These are phyloP conservation scores for Seira sanloemensis DNA, from an alignment of 2,888 invertebrate species.

Conservation along the genomic window DNA sequence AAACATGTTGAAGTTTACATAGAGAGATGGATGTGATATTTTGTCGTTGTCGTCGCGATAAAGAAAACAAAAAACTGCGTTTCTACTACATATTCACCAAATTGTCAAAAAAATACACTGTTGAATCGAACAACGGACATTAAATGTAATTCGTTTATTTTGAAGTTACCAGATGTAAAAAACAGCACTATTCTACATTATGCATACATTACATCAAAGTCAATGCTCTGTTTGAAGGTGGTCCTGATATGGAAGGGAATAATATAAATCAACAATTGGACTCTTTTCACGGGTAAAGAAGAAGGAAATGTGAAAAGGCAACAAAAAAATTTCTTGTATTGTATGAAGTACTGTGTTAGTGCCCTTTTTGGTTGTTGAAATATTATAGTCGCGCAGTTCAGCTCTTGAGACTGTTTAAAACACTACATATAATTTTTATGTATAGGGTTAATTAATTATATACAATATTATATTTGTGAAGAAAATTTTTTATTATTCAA, in stretches of 20 bases:
- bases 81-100: slow-evolving; percentile 43
- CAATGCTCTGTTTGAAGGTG: slow-evolving; percentile 2
- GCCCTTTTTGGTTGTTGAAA: slow-evolving; percentile 67
- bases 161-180: slow-evolving; percentile 58
- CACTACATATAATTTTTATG: slow-evolving; percentile 53
- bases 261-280: slow-evolving; percentile 3
- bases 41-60: slow-evolving; percentile 49
- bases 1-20: slow-evolving; percentile 15
- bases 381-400: slow-evolving; percentile 66
- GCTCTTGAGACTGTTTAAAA: slow-evolving; percentile 67
- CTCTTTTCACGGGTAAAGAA: too few relatives aligned
- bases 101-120: slow-evolving; percentile 15
- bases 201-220: slow-evolving; percentile 17
- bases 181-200: slow-evolving; percentile 30
- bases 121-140: slow-evolving; percentile 29
- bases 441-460: slow-evolving; percentile 39
- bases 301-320: background rate
- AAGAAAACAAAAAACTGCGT: slow-evolving; percentile 54
- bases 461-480: slow-evolving; percentile 54
- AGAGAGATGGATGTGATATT: slow-evolving; percentile 61
- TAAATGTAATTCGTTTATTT: slow-evolving; percentile 16
- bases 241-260: background rate
- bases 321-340: background rate
- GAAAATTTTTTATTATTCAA: slow-evolving; percentile 58
- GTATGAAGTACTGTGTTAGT: slow-evolving; percentile 56